Evolutionary conservation across 2,888 invertebrate species (phyloP).

Genomic region (Gastracanthus pulcherrimus): DNA sequence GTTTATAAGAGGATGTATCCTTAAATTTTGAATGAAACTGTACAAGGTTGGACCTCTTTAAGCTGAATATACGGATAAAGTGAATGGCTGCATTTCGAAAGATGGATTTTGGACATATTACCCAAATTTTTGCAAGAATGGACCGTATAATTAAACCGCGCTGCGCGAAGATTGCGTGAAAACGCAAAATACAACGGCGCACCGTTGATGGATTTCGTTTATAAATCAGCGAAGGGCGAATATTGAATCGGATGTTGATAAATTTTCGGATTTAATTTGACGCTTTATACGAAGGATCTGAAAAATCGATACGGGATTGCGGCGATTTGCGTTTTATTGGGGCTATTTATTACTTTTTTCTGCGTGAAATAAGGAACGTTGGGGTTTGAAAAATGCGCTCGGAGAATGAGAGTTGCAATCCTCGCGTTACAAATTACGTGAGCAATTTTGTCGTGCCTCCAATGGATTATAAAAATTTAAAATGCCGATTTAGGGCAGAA

Average conservation of each 20-base stretch:
- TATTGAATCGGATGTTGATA: slow-evolving; percentile 31
- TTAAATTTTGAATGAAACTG: not conserved
- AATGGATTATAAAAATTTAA: not conserved
- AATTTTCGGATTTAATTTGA: slow-evolving; percentile 27
- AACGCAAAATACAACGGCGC: not conserved
- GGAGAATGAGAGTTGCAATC: not conserved
- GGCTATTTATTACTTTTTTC: slow-evolving; percentile 9
- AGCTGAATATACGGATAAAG: not conserved
- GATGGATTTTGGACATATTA: slow-evolving; percentile 5
- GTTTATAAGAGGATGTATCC: too few species aligned
- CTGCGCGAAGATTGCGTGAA: not conserved
- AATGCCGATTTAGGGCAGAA: not conserved
- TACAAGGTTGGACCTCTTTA: not conserved
- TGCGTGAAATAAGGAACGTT: not conserved
- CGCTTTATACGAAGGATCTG: not conserved
- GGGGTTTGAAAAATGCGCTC: slow-evolving; percentile 11
- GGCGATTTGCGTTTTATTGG: not conserved
- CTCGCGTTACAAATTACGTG: not conserved
- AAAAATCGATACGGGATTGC: slow-evolving; percentile 8
- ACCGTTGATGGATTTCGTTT: not conserved
- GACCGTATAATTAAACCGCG: not conserved
- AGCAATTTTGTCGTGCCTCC: not conserved
- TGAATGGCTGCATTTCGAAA: not conserved
- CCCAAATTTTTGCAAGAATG: not conserved
- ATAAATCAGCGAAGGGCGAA: slow-evolving; percentile 3